Percentiles rank a stretch among this genome's conserved stretches.
phyloP scores from a whole-genome alignment of 1,140 invertebrate species.

The Scaptomyza graminum region DNA sequence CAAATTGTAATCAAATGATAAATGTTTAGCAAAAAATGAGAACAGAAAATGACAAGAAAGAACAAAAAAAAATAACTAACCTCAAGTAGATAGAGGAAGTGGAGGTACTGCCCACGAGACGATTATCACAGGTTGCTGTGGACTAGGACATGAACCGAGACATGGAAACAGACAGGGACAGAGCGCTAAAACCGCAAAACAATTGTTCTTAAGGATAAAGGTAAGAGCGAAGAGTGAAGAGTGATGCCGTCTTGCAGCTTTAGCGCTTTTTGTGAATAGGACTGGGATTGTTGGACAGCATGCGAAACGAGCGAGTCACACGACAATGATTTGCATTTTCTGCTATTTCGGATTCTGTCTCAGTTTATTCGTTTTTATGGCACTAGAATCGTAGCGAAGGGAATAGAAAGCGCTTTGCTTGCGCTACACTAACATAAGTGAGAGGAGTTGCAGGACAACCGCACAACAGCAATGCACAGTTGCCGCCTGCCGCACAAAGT shows the following conservation, averaged over 20 bases:
- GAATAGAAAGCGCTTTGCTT: constrained; percentile 20
- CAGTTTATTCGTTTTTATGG: constrained; percentile 64
- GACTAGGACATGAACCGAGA: constrained; percentile 26
- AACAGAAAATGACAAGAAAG: constrained; percentile 38
- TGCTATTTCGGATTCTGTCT: constrained; percentile 52
- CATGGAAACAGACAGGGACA: neutral
- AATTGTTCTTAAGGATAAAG: constrained; percentile 35
- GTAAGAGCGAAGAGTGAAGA: constrained; percentile 19
- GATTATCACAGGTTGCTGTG: constrained; percentile 70
- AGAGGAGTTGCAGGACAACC: constrained; percentile 7
- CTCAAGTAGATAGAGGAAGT: constrained; percentile 5
- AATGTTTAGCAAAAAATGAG: constrained; percentile 53
- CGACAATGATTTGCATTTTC: constrained; percentile 71
- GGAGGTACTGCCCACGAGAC: constrained; percentile 63
- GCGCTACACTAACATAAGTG: constrained; percentile 24
- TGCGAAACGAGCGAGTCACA: constrained; percentile 32
- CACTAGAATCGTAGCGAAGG: constrained; percentile 50
- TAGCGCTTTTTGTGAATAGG: neutral
- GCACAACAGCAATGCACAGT: constrained; percentile 31
- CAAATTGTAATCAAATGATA: constrained; percentile 75
- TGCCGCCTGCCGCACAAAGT: constrained; percentile 25
- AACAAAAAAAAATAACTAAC: constrained; percentile 2
- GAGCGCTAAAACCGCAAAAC: constrained; percentile 33
- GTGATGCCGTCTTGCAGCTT: neutral
- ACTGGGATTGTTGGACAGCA: constrained; percentile 10